These are phyloP conservation scores for Meriones unguiculatus DNA, from an alignment of 2,113 vertebrate genomes.

Conservation along the genomic window DNA sequence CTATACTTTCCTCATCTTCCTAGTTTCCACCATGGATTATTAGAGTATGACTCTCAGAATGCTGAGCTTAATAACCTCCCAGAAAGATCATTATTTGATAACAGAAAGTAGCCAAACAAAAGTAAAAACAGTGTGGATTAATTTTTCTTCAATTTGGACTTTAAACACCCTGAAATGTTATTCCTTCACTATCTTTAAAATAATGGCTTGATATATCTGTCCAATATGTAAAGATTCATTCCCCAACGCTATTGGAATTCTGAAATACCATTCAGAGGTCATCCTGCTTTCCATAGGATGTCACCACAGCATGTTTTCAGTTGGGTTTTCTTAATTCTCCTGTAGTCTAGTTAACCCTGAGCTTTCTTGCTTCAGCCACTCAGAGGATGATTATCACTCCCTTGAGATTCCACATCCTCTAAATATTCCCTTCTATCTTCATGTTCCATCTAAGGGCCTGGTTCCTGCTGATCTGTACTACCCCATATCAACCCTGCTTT, in stretches of 20 bases:
- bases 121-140: slow-evolving; percentile 13
- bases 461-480: slow-evolving; percentile 37
- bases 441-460: not conserved
- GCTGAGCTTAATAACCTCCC: slow-evolving; percentile 43
- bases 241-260: slow-evolving; percentile 14
- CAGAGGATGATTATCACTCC: not conserved
- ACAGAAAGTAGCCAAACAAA: slow-evolving; percentile 47
- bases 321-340: slow-evolving; percentile 38
- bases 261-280: slow-evolving; percentile 18
- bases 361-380: not conserved
- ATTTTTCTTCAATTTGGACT: slow-evolving; percentile 20
- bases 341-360: not conserved
- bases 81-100: slow-evolving; percentile 38
- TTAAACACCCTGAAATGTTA: slow-evolving; percentile 49
- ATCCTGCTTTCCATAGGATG: not conserved
- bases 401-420: not conserved
- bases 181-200: slow-evolving; percentile 39
- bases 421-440: slow-evolving; percentile 45
- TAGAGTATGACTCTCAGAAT: not conserved
- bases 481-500: slow-evolving; percentile 17
- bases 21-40: not conserved
- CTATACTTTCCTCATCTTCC: not conserved
- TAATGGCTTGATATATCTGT: not conserved
- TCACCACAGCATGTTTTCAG: not conserved
- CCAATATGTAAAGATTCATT: not conserved